phyloP scores from a whole-genome alignment of 2,113 vertebrate species.

The Lipophrys pholis region DNA sequence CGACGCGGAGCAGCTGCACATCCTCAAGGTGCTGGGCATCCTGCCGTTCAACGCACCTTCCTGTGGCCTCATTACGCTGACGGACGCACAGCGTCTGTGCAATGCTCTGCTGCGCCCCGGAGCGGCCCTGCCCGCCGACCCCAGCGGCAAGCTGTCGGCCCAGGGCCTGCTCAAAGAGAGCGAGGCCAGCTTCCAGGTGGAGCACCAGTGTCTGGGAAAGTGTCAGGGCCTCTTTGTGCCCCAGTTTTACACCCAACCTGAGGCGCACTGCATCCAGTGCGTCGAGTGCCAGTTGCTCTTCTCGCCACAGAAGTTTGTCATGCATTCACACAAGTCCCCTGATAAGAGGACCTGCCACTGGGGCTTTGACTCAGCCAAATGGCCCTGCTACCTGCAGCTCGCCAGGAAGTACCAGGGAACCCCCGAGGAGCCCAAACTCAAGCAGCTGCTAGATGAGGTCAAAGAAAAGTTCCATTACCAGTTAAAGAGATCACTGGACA shows the following conservation, averaged over 20 bases:
- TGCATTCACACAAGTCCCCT: constrained; percentile 96
- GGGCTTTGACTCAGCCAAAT: constrained; percentile 98
- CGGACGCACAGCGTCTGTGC: constrained; percentile 96
- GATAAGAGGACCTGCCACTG: constrained; percentile 99
- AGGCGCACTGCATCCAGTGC: constrained; percentile 95
- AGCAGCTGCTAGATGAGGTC: constrained; percentile 92
- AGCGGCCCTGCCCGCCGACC: constrained; percentile 85
- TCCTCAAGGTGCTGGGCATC: constrained; percentile 97
- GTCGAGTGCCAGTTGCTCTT: constrained; percentile 96
- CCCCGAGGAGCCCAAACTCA: constrained; percentile 88
- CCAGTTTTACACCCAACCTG: constrained; percentile 93
- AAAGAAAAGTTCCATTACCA: constrained; percentile 94
- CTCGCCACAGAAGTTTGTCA: constrained; percentile 96
- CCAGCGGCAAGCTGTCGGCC: constrained; percentile 84
- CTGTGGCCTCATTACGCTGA: constrained; percentile 96
- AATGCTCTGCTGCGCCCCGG: constrained; percentile 93
- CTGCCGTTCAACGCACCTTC: constrained; percentile 97
- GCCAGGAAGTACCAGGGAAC: constrained; percentile 93
- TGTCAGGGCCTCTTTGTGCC: constrained; percentile 97
- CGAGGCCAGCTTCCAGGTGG: constrained; percentile 94
- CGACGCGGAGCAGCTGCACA: constrained; percentile 95
- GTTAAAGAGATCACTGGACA: constrained; percentile 87
- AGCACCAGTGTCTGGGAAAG: constrained; percentile 97
- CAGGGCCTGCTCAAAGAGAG: constrained; percentile 91
- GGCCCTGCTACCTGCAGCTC: constrained; percentile 97